Conservation (phyloP, 2,113 vertebrate genomes). For the Festucalex cinctus region DNA sequence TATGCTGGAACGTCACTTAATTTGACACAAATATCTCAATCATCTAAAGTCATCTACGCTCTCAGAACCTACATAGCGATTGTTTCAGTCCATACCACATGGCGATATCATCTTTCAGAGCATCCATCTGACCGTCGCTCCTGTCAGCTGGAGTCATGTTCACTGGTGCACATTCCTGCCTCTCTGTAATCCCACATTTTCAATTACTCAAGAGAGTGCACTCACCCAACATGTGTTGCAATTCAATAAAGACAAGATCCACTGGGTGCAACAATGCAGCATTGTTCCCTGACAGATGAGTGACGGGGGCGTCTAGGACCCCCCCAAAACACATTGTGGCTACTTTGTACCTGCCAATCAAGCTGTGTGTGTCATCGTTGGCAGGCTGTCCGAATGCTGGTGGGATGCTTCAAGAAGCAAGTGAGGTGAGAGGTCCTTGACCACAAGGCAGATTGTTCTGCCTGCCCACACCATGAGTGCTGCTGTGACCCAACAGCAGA, state of each 20-base stretch:
- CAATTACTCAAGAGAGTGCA: slow-evolving; percentile 47
- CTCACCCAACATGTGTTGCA: slow-evolving; percentile 49
- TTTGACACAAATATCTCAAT: slow-evolving; percentile 22
- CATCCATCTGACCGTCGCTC: slow-evolving; percentile 32
- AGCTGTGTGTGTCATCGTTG: slow-evolving; percentile 33
- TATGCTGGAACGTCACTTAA: too few relatives aligned
- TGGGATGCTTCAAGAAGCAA: slow-evolving; percentile 6
- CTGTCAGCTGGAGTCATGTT: slow-evolving; percentile 40
- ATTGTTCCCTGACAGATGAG: slow-evolving; percentile 66
- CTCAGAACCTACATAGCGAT: slow-evolving; percentile 44
- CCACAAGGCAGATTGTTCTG: slow-evolving; percentile 22
- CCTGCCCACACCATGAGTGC: slow-evolving; percentile 8
- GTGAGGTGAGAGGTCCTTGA: slow-evolving; percentile 52
- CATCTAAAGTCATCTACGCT: slow-evolving; percentile 11
- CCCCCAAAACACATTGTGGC: slow-evolving; percentile 39
- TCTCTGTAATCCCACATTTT: slow-evolving; percentile 58
- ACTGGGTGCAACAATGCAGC: slow-evolving; percentile 17
- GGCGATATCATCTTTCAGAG: slow-evolving; percentile 53
- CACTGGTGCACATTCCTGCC: slow-evolving; percentile 42
- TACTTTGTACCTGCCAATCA: slow-evolving; percentile 73
- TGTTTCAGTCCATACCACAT: slow-evolving; percentile 45
- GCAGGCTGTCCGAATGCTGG: slow-evolving; percentile 24
- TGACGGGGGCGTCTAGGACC: slow-evolving; percentile 58
- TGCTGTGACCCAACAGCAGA: slow-evolving; percentile 28
- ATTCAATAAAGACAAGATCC: slow-evolving; percentile 63